These are phyloP conservation scores for Elaphurus davidianus DNA, from an alignment of 2,113 vertebrate genomes.

Conservation along the genomic window DNA sequence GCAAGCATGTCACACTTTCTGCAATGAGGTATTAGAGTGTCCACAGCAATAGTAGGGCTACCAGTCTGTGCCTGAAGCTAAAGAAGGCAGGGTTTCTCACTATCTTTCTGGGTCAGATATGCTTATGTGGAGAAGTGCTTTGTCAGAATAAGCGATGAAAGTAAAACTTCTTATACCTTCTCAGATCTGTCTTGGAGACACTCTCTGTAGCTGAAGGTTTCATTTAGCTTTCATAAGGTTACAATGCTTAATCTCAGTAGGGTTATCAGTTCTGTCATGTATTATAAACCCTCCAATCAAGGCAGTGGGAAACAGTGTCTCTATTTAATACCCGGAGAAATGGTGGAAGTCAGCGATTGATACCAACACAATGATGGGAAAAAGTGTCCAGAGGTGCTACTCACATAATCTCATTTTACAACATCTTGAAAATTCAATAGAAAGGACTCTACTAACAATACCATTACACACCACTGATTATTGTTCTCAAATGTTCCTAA, in stretches of 20 bases:
- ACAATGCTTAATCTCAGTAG: slow-evolving; percentile 84
- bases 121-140: not conserved
- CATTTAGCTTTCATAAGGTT: slow-evolving; percentile 58
- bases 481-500: slow-evolving; percentile 84
- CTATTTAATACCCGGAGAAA: slow-evolving; percentile 89
- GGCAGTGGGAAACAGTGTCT: slow-evolving; percentile 87
- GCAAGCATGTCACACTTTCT: not conserved
- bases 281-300: slow-evolving; percentile 85
- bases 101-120: not conserved
- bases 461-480: slow-evolving; percentile 83
- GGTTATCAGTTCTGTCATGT: slow-evolving; percentile 86
- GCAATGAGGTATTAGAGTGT: not conserved
- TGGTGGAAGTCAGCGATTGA: slow-evolving; percentile 90
- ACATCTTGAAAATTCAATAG: slow-evolving; percentile 89
- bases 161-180: not conserved
- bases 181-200: not conserved
- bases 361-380: slow-evolving; percentile 93
- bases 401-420: slow-evolving; percentile 88
- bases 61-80: not conserved
- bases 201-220: slow-evolving; percentile 33
- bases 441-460: slow-evolving; percentile 84
- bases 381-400: slow-evolving; percentile 89
- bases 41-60: not conserved
- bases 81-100: not conserved
- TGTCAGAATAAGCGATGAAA: not conserved